phyloP scores from a whole-genome alignment of 1,140 invertebrate species.

The Aculops lycopersici region DNA sequence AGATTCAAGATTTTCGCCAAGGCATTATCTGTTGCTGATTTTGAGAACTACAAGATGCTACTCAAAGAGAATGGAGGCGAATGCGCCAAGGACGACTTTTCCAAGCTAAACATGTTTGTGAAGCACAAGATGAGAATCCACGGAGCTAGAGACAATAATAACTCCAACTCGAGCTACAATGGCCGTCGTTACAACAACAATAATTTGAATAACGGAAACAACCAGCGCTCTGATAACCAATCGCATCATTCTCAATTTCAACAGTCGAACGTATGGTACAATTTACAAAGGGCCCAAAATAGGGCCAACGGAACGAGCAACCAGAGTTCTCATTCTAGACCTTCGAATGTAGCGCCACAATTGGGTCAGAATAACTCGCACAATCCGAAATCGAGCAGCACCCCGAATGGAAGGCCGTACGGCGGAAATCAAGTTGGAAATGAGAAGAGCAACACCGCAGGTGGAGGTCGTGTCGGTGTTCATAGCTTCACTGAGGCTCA shows the following conservation, averaged over 20 bases:
- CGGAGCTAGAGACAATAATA: neutral
- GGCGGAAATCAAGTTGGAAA: neutral
- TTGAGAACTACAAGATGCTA: slow-evolving; percentile 33
- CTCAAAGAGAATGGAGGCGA: too few relatives aligned
- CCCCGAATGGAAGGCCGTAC: neutral
- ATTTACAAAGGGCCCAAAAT: neutral
- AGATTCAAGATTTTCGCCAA: slow-evolving; percentile 59
- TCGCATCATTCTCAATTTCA: too few relatives aligned
- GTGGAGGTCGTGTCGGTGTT: neutral
- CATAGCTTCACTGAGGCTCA: neutral
- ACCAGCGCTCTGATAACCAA: neutral
- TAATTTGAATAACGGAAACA: neutral
- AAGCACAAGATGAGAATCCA: neutral
- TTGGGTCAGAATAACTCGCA: neutral
- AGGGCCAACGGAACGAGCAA: neutral
- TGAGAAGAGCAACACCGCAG: neutral
- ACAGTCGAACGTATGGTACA: too few relatives aligned
- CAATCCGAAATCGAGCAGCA: neutral
- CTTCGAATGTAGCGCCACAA: neutral
- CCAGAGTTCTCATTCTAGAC: neutral
- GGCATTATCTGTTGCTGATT: slow-evolving; percentile 38
- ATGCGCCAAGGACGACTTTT: too few relatives aligned
- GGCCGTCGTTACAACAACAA: neutral
- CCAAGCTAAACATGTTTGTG: neutral
- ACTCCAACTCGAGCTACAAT: neutral